Percentiles rank a stretch among this genome's conserved stretches.
phyloP scores from a whole-genome alignment of 1,140 invertebrate genomes.

The Whitmania pigra region DNA sequence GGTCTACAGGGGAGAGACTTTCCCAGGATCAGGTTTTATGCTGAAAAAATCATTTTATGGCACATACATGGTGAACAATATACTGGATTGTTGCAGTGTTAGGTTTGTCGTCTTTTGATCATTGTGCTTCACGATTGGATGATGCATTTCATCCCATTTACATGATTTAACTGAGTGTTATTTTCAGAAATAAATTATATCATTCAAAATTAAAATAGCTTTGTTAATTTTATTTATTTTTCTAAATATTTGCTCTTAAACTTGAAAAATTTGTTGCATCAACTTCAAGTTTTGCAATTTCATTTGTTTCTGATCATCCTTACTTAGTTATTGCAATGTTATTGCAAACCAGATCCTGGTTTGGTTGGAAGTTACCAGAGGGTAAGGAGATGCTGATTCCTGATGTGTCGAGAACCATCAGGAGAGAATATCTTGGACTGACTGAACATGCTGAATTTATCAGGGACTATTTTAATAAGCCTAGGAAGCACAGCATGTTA shows the following conservation, averaged over 20 bases:
- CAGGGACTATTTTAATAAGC: slow-evolving; percentile 28
- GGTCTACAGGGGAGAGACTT: slow-evolving; percentile 35
- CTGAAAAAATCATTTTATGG: slow-evolving; percentile 30
- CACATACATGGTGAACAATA: slow-evolving; percentile 26
- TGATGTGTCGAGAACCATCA: slow-evolving; percentile 35
- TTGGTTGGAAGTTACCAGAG: slow-evolving; percentile 29
- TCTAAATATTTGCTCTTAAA: too few relatives aligned
- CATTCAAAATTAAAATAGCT: too few relatives aligned
- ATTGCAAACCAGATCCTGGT: slow-evolving; percentile 33
- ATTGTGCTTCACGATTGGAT: background rate
- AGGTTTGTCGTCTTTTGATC: background rate
- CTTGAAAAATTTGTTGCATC: too few relatives aligned
- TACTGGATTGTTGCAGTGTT: slow-evolving; percentile 29
- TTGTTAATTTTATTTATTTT: too few relatives aligned
- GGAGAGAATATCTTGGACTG: slow-evolving; percentile 29
- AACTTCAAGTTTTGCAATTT: too few relatives aligned
- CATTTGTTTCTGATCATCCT: too few relatives aligned
- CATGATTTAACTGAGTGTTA: too few relatives aligned
- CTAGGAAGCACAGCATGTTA: slow-evolving; percentile 35
- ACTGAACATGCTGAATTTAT: slow-evolving; percentile 25
- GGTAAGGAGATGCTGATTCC: slow-evolving; percentile 34
- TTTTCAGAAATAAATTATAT: too few relatives aligned
- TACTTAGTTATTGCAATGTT: background rate
- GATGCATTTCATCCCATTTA: too few relatives aligned
- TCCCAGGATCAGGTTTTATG: slow-evolving; percentile 38